Evolutionary conservation across 1,140 invertebrate genomes (phyloP).

Genomic region (Nixonia krombeini): DNA sequence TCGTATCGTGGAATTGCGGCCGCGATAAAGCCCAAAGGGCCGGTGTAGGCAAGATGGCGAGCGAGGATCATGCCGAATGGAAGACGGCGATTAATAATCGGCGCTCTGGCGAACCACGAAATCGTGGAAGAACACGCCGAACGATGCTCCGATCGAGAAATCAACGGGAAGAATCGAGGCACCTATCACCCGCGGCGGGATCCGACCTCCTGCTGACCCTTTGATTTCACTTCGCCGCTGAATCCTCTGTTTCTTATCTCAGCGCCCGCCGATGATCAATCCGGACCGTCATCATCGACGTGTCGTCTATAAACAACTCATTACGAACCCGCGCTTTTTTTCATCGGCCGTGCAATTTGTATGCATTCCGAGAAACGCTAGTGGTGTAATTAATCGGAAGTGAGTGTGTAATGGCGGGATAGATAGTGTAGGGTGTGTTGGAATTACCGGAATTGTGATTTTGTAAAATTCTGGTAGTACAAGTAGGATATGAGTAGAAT

Average conservation of each 20-base stretch:
- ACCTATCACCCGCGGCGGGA: constrained; percentile 48
- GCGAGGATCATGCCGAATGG: constrained; percentile 41
- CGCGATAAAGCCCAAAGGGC: constrained; percentile 33
- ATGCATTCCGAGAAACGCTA: constrained; percentile 9
- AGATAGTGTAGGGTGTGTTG: too few species aligned
- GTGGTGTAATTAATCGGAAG: too few species aligned
- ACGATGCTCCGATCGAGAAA: constrained; percentile 39
- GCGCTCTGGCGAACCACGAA: constrained; percentile 41
- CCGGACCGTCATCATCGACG: constrained; percentile 38
- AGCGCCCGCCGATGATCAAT: constrained; percentile 65
- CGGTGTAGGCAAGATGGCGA: constrained; percentile 46
- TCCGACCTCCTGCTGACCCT: constrained; percentile 70
- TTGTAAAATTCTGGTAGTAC: too few species aligned
- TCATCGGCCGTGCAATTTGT: constrained; percentile 20
- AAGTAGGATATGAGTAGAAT: too few species aligned
- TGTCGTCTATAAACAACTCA: constrained; percentile 28
- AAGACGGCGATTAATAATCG: constrained; percentile 55
- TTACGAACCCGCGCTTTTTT: constrained; percentile 17
- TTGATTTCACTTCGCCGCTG: constrained; percentile 70
- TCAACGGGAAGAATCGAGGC: constrained; percentile 14
- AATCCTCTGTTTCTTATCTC: constrained; percentile 68
- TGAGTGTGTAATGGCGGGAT: too few species aligned
- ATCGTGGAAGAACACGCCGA: constrained; percentile 38
- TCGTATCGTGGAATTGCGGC: constrained; percentile 16
- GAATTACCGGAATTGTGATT: too few species aligned